Evolutionary conservation across 2,113 vertebrate species (phyloP).

Genomic region (Lampris incognitus): DNA sequence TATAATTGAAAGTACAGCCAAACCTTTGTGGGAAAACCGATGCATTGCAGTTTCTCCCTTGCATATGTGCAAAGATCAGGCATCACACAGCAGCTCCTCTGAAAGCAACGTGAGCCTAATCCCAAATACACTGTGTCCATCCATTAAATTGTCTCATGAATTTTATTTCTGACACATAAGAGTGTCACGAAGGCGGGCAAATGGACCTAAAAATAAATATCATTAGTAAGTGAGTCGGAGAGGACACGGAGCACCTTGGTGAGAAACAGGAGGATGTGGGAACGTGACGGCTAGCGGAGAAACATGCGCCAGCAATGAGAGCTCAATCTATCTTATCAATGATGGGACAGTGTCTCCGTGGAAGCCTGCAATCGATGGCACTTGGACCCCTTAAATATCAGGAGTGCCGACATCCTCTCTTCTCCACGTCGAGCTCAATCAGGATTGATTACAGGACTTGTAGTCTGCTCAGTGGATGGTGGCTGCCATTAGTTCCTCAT

Average conservation of each 20-base stretch:
- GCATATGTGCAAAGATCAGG: too few species aligned
- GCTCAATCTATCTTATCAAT: slow-evolving; percentile 74
- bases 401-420: slow-evolving; percentile 54
- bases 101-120: not conserved
- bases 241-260: not conserved
- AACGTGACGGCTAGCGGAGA: slow-evolving; percentile 62
- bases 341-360: slow-evolving; percentile 67
- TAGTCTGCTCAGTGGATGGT: slow-evolving; percentile 42
- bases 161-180: not conserved
- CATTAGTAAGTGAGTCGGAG: slow-evolving; percentile 49
- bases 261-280: slow-evolving; percentile 60
- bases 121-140: slow-evolving; percentile 7
- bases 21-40: too few species aligned
- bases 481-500: slow-evolving; percentile 67
- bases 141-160: slow-evolving; percentile 17
- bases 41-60: too few species aligned
- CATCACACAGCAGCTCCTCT: too few species aligned
- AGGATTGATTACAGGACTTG: slow-evolving; percentile 65
- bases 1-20: not conserved
- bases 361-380: slow-evolving; percentile 72
- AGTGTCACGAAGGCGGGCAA: slow-evolving; percentile 16
- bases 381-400: slow-evolving; percentile 75
- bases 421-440: slow-evolving; percentile 55
- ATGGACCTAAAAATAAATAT: slow-evolving; percentile 29
- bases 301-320: slow-evolving; percentile 63